These are phyloP conservation scores for Centrocercus urophasianus DNA, from an alignment of 2,113 vertebrate species.

Conservation along the genomic window DNA sequence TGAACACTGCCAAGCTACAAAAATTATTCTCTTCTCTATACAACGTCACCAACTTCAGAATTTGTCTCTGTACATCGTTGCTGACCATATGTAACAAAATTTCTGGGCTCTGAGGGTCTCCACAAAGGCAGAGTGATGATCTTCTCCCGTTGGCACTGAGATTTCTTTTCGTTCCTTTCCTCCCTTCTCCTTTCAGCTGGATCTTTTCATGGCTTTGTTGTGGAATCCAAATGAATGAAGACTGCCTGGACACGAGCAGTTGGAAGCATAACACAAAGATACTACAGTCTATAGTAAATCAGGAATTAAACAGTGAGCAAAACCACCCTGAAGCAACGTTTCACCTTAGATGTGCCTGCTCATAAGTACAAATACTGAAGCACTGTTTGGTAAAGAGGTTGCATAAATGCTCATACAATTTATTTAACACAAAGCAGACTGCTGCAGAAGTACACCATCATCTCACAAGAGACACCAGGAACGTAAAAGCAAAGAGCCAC, in stretches of 20 bases:
- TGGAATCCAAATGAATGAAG: neutral
- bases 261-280: neutral
- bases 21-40: slow-evolving; percentile 33
- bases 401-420: neutral
- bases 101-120: slow-evolving; percentile 6
- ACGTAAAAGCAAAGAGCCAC: neutral
- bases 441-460: neutral
- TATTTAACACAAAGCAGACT: neutral
- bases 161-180: neutral
- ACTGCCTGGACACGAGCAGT: neutral
- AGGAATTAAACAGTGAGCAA: neutral
- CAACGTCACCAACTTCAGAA: neutral
- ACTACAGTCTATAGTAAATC: neutral
- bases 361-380: neutral
- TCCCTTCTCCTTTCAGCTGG: neutral
- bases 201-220: slow-evolving; percentile 28
- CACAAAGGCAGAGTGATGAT: slow-evolving; percentile 32
- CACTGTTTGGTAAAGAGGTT: neutral
- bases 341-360: neutral
- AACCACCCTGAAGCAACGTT: neutral
- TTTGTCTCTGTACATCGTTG: neutral
- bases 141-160: neutral
- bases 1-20: slow-evolving; percentile 23
- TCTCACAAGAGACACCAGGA: neutral
- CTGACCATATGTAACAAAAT: neutral